Conservation (phyloP, 2,888 invertebrate genomes). For the Nomada hirtipes region DNA sequence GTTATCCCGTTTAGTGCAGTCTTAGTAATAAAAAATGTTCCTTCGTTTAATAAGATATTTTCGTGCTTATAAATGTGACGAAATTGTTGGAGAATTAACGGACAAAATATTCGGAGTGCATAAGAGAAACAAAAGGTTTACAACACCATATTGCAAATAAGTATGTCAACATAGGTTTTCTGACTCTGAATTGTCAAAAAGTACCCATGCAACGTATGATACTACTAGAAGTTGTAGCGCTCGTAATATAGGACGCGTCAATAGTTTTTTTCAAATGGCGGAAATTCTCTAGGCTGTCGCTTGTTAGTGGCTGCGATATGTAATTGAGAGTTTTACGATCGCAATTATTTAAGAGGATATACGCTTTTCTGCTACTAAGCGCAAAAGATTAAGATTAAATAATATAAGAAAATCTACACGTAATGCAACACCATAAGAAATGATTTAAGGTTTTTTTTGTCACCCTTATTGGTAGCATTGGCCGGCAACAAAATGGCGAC, state of each 20-base stretch:
- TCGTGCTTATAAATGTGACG: not conserved
- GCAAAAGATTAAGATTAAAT: constrained; percentile 4
- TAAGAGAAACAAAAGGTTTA: constrained; percentile 19
- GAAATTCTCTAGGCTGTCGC: constrained; percentile 43
- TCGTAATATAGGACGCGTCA: constrained; percentile 41
- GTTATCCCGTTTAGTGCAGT: constrained; percentile 64
- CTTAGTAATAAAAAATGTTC: constrained; percentile 6
- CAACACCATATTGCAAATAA: constrained; percentile 33
- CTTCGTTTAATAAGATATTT: constrained; percentile 4
- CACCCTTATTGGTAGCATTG: constrained; percentile 60
- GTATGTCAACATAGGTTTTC: constrained; percentile 55
- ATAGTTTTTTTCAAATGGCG: constrained; percentile 21
- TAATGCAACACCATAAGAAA: not conserved
- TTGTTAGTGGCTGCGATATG: not conserved
- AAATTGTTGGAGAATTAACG: not conserved
- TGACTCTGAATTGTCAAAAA: constrained; percentile 56
- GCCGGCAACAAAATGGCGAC: constrained; percentile 74
- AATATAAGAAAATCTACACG: not conserved
- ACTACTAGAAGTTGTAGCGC: constrained; percentile 17
- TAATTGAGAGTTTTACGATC: not conserved
- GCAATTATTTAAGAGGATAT: not conserved
- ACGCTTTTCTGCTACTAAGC: not conserved
- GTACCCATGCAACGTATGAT: constrained; percentile 21
- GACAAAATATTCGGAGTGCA: not conserved
- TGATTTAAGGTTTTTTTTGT: constrained; percentile 6